These are phyloP conservation scores for Montipora cactus DNA, from an alignment of 64 coral and sea anemone genomes.

Conservation along the genomic window DNA sequence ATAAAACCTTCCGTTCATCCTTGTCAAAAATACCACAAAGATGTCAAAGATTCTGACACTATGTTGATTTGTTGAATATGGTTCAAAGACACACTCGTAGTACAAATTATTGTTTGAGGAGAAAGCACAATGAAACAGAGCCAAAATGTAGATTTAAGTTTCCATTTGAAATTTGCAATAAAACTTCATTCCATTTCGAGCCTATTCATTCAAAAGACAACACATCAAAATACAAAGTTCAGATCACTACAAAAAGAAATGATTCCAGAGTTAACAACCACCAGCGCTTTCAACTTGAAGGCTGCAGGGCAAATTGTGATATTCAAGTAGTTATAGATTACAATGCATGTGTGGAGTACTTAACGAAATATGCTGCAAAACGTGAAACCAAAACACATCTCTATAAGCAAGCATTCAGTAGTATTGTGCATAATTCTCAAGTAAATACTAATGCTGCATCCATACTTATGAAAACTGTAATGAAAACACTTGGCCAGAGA, in stretches of 20 bases:
- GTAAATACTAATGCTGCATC: too few relatives aligned
- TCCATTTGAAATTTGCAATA: conserved; percentile 35
- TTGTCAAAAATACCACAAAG: conserved; percentile 13
- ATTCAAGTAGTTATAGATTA: conserved; percentile 61
- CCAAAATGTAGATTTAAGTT: conserved; percentile 59
- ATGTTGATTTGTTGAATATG: conserved; percentile 14
- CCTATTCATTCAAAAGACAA: conserved; percentile 53
- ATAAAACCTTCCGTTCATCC: conserved; percentile 21
- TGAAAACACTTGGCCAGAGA: too few relatives aligned
- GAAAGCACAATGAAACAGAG: conserved; percentile 11
- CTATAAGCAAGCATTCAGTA: too few relatives aligned
- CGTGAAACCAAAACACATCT: too few relatives aligned
- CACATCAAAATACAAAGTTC: conserved; percentile 45
- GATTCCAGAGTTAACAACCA: conserved; percentile 62
- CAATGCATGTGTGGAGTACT: conserved; percentile 21
- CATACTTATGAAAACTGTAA: too few relatives aligned
- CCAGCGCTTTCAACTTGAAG: conserved; percentile 40
- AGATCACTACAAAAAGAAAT: conserved; percentile 69
- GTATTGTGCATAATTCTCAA: too few relatives aligned
- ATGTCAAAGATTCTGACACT: not conserved
- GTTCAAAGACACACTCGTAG: conserved; percentile 23
- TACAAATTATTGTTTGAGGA: conserved; percentile 29
- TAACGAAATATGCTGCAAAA: too few relatives aligned
- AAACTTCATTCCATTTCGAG: conserved; percentile 60
- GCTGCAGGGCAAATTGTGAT: conserved; percentile 61